Percentiles rank a stretch among this genome's conserved stretches.
Conservation (phyloP, 2,888 invertebrate species). For the Tinea trinotella region DNA sequence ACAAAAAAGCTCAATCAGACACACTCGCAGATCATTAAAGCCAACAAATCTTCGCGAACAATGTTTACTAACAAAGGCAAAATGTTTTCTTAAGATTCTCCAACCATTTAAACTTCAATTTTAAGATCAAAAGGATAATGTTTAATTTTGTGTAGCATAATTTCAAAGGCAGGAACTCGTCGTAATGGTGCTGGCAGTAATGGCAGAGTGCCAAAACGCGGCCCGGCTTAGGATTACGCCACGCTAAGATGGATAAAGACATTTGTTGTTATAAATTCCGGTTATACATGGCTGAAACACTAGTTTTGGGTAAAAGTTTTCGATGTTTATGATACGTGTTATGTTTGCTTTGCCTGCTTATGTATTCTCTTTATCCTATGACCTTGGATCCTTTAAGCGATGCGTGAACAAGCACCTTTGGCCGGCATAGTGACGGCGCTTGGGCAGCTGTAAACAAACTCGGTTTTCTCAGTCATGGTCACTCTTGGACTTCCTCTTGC, state of each 20-base stretch:
- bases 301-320: background rate
- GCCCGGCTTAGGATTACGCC: background rate
- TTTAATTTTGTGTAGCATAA: conserved; percentile 8
- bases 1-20: conserved; percentile 5
- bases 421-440: too few species aligned
- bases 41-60: background rate
- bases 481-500: too few species aligned
- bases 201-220: conserved; percentile 6
- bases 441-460: too few species aligned
- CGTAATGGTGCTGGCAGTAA: conserved; percentile 2
- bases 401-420: too few species aligned
- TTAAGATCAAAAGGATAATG: conserved; percentile 8
- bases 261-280: conserved; percentile 9
- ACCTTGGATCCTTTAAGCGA: too few species aligned
- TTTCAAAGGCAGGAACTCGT: conserved; percentile 7
- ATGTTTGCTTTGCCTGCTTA: too few species aligned
- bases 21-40: conserved; percentile 9
- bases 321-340: too few species aligned
- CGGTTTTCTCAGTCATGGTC: too few species aligned
- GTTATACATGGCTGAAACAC: background rate
- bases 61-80: conserved; percentile 10
- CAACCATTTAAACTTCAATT: background rate
- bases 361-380: too few species aligned
- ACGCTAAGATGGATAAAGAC: conserved; percentile 4
- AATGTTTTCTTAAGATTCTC: background rate